Base-by-base conservation (phyloP, 2,797 vertebrate species). In the Aphelocoma californica region DNA sequence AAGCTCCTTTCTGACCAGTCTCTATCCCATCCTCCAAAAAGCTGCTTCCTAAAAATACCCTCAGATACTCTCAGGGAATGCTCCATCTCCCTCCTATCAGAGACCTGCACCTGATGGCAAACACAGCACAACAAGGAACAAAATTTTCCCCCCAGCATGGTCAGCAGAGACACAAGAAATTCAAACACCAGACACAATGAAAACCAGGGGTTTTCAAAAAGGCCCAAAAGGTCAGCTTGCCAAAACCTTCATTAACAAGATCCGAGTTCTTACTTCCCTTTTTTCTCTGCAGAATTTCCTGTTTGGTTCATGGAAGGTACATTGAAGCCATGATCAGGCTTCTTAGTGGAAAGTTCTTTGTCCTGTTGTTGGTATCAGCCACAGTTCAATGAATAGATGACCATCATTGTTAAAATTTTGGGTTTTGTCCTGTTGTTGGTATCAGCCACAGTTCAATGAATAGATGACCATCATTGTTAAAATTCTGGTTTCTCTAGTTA, bases 81-180 rank as follows among this genome's bases (percentile, higher is more conserved):
- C 4, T 58, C 2, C 40, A 36, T 7, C 38, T 73, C 53, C 21
- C 17, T 72, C 42, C 75, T 8, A 5, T 17, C 77, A 72, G 8
- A 75, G 60, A 26, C 18, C 2, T 18, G 10, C 25, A 57, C 31
- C 31, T 31, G 44, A 73, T 2, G 11, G 56, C 23, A 32, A 44
- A 57, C 0, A 45, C 32, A 74, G 48, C 12, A 18, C 18, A 9
- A 60, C 4, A n/a, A 36, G 7, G 62, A 83, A 45, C 31, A 36
- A 36, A 36, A 36, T 31, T 18, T 8, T 14, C 11, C 21, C 75
- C 20, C 10, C 40, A 2, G 0, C 1, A 1, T 0, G 34, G 25
- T 14, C 65, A 78, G 13, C 34, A 34, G 8, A 82, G 40, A 48
- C 3, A 2, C 0, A 8, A 51, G 5, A 25, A 57, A 78, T 21